Percentiles rank a stretch among this genome's conserved stretches.
phyloP scores from a whole-genome alignment of 1,140 invertebrate species.

The Meloidogyne chitwoodi region DNA sequence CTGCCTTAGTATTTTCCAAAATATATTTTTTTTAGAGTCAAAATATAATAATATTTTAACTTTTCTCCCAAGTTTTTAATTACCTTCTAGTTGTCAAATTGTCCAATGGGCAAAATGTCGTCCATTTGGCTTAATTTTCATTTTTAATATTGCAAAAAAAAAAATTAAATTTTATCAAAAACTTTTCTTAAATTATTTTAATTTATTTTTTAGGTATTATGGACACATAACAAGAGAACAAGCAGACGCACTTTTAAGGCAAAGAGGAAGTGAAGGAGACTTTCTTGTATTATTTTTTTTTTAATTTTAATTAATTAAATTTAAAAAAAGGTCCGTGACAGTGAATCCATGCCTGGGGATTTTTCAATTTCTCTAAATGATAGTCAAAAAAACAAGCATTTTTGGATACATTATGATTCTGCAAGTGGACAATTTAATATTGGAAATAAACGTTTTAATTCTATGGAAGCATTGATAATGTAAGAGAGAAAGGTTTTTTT shows the following conservation, averaged over 20 bases:
- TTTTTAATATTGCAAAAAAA: too few species aligned
- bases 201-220: slow-evolving; percentile 63
- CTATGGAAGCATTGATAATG: slow-evolving; percentile 85
- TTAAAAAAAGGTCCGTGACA: not conserved
- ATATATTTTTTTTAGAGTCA: too few species aligned
- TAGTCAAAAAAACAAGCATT: slow-evolving; percentile 94
- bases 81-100: too few species aligned
- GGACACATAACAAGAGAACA: slow-evolving; percentile 87
- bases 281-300: slow-evolving; percentile 94
- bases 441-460: slow-evolving; percentile 91
- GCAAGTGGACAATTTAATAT: slow-evolving; percentile 79
- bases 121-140: too few species aligned
- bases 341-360: slow-evolving; percentile 77
- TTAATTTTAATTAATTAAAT: slow-evolving; percentile 77
- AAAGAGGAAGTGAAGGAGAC: slow-evolving; percentile 89
- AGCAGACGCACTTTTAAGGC: slow-evolving; percentile 87
- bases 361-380: slow-evolving; percentile 97
- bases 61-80: too few species aligned
- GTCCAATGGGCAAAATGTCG: too few species aligned
- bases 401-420: slow-evolving; percentile 91
- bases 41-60: too few species aligned
- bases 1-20: too few species aligned
- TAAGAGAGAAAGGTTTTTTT: not conserved
- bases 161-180: not conserved
- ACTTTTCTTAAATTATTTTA: not conserved